Base-by-base conservation (phyloP, 2,888 invertebrate genomes). In the Microplitis deprimator region DNA sequence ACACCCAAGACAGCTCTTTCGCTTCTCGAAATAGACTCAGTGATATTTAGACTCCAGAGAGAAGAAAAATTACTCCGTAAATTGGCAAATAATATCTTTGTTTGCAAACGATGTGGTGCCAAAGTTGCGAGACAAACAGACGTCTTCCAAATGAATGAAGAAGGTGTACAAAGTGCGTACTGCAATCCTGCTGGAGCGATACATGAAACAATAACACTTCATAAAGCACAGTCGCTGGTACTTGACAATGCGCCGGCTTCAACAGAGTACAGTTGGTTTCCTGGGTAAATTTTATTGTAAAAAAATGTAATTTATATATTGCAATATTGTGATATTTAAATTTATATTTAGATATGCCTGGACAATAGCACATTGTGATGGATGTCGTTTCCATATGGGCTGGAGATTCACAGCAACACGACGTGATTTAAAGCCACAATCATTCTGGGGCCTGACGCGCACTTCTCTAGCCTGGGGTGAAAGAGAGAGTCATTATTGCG, bases 181-280 rank as follows among this genome's bases (percentile, higher is more conserved):
- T 95, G 96, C 62, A 96, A 97, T 90, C 93, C 95, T 61, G 92
- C 90, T 82, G 96, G 96, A 17, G 92, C 93, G 85, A 94, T 96
- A 71, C 95, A 95, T 85, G 96, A 96, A 87, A 96, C 95, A 5
- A 91, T 96, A 64, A 96, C 96, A 0, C 91, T 94, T 0, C 91
- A 91, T 79, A 90, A 91, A 73, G 92, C 93, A 0, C 88, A 90
- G 20, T 91, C 92, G 79, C 90, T 92, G 17, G 85, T 89, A 61
- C 89, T 93, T 16, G 90, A 91, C 41, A 90, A 90, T 0, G 90
- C 91, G 5, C 83, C 89, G 68, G 92, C 95, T 1, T 94, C 94
- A 1, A 92, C 92, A n/a, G 93, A 94, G 82, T 94, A 94, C 85
- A 94, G 94, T 80, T 96, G 96, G 96, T 96, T 96, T 89, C 96